Percentiles rank a stretch among this genome's conserved stretches.
Conservation (phyloP, 35 echinoderm and acorn worm species). For the Apostichopus parvimensis region DNA sequence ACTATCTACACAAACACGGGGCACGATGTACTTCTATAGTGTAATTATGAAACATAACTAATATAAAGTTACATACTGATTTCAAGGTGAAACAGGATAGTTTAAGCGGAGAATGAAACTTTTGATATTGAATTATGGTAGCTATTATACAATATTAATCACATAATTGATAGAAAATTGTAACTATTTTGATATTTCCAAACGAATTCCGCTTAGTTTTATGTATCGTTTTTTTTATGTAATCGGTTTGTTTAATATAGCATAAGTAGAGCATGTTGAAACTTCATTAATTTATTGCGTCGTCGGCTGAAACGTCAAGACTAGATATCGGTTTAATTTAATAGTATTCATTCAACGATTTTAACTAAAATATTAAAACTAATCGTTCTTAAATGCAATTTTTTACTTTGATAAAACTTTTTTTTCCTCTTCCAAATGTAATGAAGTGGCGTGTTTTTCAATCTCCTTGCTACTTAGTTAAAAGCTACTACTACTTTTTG, state of each 20-base stretch:
- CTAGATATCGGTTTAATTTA: neutral
- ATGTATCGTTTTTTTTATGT: neutral
- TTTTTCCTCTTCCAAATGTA: neutral
- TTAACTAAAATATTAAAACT: neutral
- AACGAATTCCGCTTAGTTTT: neutral
- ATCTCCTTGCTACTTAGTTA: neutral
- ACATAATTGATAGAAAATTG: neutral
- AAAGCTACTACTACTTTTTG: neutral
- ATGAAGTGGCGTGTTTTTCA: neutral
- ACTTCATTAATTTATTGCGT: neutral
- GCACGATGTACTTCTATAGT: neutral
- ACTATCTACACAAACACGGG: neutral
- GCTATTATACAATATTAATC: conserved; percentile 1
- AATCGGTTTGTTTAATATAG: neutral
- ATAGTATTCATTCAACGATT: neutral
- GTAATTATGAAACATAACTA: neutral
- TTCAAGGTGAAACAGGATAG: neutral
- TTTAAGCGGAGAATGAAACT: neutral
- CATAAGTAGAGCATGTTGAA: neutral
- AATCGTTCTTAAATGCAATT: neutral
- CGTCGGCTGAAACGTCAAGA: neutral
- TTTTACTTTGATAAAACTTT: neutral
- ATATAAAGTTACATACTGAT: neutral
- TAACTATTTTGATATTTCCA: neutral
- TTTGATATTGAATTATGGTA: neutral